Conservation (phyloP, 1,140 invertebrate species). For the Drosophila willistoni region DNA sequence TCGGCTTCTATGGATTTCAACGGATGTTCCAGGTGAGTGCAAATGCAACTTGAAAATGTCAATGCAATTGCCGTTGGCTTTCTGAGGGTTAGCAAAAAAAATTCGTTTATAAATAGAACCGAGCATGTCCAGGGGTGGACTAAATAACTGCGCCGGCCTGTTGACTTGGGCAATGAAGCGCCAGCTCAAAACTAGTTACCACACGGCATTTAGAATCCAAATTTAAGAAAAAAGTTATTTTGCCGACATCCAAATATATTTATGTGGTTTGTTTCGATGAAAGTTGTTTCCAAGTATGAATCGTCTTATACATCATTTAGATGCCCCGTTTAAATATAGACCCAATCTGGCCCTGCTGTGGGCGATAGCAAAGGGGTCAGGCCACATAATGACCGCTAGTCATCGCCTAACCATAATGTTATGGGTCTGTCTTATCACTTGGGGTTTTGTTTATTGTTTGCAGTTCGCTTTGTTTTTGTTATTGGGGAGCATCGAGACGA, state of each 20-base stretch:
- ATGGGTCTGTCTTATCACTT: neutral
- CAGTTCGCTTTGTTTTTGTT: neutral
- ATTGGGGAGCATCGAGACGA: neutral
- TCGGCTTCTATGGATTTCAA: slow-evolving; percentile 71
- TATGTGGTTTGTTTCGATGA: too few species aligned
- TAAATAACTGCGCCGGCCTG: neutral
- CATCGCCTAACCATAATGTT: neutral
- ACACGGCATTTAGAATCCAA: too few species aligned
- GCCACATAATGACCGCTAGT: slow-evolving; percentile 7
- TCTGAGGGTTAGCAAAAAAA: slow-evolving; percentile 44
- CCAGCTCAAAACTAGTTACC: too few species aligned
- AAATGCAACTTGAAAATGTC: slow-evolving; percentile 3
- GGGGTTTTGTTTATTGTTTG: slow-evolving; percentile 10
- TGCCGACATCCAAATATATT: too few species aligned
- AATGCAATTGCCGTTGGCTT: slow-evolving; percentile 20
- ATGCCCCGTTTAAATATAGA: too few species aligned
- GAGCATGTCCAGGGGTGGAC: slow-evolving; percentile 39
- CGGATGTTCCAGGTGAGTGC: slow-evolving; percentile 72
- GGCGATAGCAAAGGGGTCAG: slow-evolving; percentile 5
- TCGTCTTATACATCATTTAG: too few species aligned
- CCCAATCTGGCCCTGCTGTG: neutral
- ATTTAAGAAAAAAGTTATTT: too few species aligned
- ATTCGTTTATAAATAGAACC: slow-evolving; percentile 71
- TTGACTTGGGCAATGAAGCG: neutral
- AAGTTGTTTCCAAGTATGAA: too few species aligned